Evolutionary conservation across 1,140 invertebrate genomes (phyloP).

Genomic region (Bombyx mandarina): DNA sequence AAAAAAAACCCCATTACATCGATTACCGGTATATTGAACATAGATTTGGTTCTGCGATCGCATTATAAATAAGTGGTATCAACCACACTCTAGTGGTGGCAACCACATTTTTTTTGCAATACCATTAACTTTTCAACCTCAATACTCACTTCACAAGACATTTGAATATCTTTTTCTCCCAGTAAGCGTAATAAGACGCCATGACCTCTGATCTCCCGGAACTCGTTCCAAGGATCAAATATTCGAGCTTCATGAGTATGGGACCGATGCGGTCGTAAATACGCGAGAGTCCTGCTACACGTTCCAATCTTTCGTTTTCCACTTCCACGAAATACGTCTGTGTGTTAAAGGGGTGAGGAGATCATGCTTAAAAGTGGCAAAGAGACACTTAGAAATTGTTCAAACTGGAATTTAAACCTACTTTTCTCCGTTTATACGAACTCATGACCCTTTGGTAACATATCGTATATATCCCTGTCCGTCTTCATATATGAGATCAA

Average conservation of each 20-base stretch:
- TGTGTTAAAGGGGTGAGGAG: neutral
- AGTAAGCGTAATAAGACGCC: slow-evolving; percentile 77
- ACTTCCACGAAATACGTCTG: slow-evolving; percentile 80
- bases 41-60: neutral
- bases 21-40: neutral
- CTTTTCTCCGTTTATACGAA: too few relatives aligned
- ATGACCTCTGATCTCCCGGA: slow-evolving; percentile 77
- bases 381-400: too few relatives aligned
- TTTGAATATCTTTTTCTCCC: slow-evolving; percentile 79
- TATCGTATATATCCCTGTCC: too few relatives aligned
- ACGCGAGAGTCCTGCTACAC: slow-evolving; percentile 75
- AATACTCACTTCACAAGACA: slow-evolving; percentile 38
- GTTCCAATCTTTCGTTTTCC: slow-evolving; percentile 76
- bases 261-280: slow-evolving; percentile 82
- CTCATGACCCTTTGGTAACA: too few relatives aligned
- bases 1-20: neutral
- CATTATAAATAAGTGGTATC: neutral
- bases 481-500: too few relatives aligned
- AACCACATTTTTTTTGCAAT: neutral
- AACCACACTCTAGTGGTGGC: neutral
- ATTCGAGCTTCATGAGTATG: slow-evolving; percentile 86
- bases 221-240: slow-evolving; percentile 77
- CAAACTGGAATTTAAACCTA: too few relatives aligned
- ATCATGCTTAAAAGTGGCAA: neutral
- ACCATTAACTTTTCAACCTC: neutral